Evolutionary conservation across 1,140 invertebrate species (phyloP), one percentile per base, ranked within the genome.

Genomic region (Eubasilissa regina): DNA sequence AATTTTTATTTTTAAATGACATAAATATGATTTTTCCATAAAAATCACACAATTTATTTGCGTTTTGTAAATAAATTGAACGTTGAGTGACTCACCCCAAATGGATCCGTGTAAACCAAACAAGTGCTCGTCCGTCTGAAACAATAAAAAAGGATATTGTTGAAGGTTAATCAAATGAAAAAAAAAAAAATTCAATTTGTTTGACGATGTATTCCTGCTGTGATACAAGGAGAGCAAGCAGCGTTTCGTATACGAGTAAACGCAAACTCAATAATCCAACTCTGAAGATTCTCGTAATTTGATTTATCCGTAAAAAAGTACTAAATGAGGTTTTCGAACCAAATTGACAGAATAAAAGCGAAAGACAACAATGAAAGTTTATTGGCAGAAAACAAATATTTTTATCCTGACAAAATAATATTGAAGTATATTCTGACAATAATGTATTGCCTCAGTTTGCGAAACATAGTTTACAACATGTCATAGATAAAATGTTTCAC

Each of bases 271-370:
- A 35, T 62, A 62, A 35, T 25, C 7, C 19, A 12, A 62, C 58
- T 62, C 19, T 21, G 21, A 62, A 21, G 58, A 62, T 35, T 21
- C 58, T 11, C 10, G 19, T 62, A 62, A 62, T 62, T 62, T 21
- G 25, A 62, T 62, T 62, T 62, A 21, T 62, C 58, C 7, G 21
- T 17, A 62, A 58, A 62, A n/a, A 62, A 62, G 19, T 62, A 62
- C 19, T 17, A 51, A 25, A 62, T 62, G 12, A 62, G 58, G 58
- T 62, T 62, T 62, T 10, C 58, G 15, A 62, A 62, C 19, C 58
- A 62, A 62, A 62, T 62, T 62, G 58, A 62, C 58, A 62, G 19
- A 21, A 62, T 62, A 35, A 62, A 62, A 62, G 58, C 58, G 58
- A 11, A 15, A 13, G 17, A 25, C 58, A 21, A 12, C 58, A 25